Evolutionary conservation across 2,797 vertebrate species (phyloP), one percentile per base, ranked within the genome.

Genomic region (Rhabdomys pumilio): DNA sequence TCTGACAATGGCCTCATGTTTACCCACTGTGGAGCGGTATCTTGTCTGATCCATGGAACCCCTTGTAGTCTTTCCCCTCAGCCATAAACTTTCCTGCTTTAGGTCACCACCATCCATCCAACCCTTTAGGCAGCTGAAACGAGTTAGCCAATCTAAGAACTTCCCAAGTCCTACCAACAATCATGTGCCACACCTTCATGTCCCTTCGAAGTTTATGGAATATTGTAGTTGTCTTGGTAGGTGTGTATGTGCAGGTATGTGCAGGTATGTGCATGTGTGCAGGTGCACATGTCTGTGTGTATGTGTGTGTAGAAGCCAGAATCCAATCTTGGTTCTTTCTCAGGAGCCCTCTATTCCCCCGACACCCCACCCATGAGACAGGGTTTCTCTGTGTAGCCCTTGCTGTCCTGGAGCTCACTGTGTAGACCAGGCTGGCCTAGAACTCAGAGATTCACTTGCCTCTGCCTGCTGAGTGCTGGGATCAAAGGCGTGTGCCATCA

Each of bases 1-100:
- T 82, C 69, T 44, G 93, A 50, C 77, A 89, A 59, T 57, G 94
- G 44, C 44, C 82, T 89, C 65, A 9, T 57, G 76, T 90, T 22
- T 11, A 38, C 20, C 22, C 41, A 41, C 19, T 20, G 44, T 20
- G 47, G 82, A 57, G 61, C 73, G 38, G 29, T 19, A 44, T 41
- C 11, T 41, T 76, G 77, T 92, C 63, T 57, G 41, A 31, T 6
- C 8, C 12, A 47, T 3, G 14, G 29, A 83, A 86, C 63, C 73
- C 55, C 22, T 86, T 63, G 24, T 20, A 31, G 20, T 20, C 38
- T 84, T 67, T 53, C 38, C n/a, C 17, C 14, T 59, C n/a, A 8
- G 67, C 67, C 67, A 31, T 0, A 4, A 38, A n/a, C 72, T 10
- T 84, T 79, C 44, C 69, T 53, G n/a, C 44, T 55, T 75, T 38